Evolutionary conservation across 1,140 invertebrate species (phyloP).

Genomic region (Pollicipes pollicipes): DNA sequence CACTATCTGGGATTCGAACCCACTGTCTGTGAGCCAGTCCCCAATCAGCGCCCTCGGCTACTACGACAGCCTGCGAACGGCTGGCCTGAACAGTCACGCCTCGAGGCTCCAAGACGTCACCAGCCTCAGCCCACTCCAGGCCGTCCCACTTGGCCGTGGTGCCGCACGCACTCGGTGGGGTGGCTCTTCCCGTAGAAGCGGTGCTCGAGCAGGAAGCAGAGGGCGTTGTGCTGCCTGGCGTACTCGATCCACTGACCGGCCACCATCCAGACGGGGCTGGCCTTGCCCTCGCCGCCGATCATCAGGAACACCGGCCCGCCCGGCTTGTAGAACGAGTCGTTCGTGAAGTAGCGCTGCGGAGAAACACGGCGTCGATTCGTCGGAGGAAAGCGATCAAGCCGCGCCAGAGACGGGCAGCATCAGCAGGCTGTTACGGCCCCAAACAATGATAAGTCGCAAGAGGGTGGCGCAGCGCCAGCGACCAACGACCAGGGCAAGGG

Average conservation of each 20-base stretch:
- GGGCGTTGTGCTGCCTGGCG: conserved; percentile 55
- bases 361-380: too few species aligned
- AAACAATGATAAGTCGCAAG: background rate
- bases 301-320: conserved; percentile 66
- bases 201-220: conserved; percentile 76
- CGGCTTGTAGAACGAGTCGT: conserved; percentile 44
- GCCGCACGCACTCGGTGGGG: conserved; percentile 48
- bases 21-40: background rate
- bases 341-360: conserved; percentile 54
- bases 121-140: background rate
- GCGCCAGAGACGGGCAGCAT: too few species aligned
- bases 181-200: conserved; percentile 83
- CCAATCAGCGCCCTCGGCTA: too few species aligned
- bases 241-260: conserved; percentile 67
- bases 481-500: too few species aligned
- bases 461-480: too few species aligned
- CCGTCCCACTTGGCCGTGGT: background rate
- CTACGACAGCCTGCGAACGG: too few species aligned
- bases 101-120: background rate
- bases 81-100: too few species aligned
- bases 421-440: too few species aligned
- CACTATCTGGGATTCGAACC: too few species aligned
- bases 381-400: too few species aligned
- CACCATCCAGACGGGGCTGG: conserved; percentile 51
- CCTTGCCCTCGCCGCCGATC: conserved; percentile 54